Evolutionary conservation across 2,888 invertebrate species (phyloP), one percentile per base, ranked within the genome.

Genomic region (Tetramorium bicarinatum): DNA sequence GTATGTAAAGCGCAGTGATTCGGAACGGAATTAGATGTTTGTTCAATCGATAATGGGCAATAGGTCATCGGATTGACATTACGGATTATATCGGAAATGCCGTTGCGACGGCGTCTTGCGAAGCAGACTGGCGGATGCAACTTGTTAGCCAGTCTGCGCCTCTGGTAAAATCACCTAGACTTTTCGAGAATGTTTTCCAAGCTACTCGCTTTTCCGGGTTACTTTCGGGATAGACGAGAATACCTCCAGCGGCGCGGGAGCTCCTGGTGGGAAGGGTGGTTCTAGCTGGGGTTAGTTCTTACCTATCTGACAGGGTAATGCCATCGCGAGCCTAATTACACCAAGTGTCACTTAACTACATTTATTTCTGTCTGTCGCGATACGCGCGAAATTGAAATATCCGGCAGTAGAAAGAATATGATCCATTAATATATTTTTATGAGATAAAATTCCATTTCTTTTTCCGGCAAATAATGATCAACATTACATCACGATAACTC

Each of bases 181-280:
- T 88, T 87, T 87, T 85, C 84, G 87, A 76, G 79, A 82, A 84
- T 84, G 61, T 87, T 90, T 91, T 87, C 86, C 85, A 67, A 76
- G 52, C 66, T 44, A 67, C 25, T 8, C 54, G 64, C 21, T 74
- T 84, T 81, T 44, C 61, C 62, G 62, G 54, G 71, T 49, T 34
- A 41, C 54, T 47, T 61, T 25, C 29, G 56, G 79, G 38, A 71
- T 79, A 79, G 79, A 72, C 72, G 34, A 79, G 59, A 79, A 86
- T 80, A 89, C 88, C 88, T 89, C 89, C 83, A 82, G 41, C 34
- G 34, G 34, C 56, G 56, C 84, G 66, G 85, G 62, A 81, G 66
- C 54, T 71, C 88, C 89, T 89, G 74, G 75, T 89, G 80, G 83
- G 29, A 79, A 74, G 79, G 85, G 85, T 67, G 81, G 84, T 69